Base-by-base conservation (phyloP, 2,113 vertebrate genomes). In the Urocitellus parryii region DNA sequence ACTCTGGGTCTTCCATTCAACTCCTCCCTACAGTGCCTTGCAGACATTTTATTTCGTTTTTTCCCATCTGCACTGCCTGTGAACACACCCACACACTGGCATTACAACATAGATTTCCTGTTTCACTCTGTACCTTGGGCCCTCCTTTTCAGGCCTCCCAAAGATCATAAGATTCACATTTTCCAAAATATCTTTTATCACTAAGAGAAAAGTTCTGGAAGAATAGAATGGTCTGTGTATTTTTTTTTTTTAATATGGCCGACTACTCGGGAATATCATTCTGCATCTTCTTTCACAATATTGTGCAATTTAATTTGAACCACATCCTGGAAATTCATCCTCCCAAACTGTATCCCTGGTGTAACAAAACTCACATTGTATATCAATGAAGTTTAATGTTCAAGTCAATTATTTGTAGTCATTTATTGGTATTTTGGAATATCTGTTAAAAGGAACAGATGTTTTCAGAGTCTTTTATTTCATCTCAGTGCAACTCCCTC, bases 121-220 rank as follows among this genome's bases (percentile, higher is more conserved):
- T 92, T 53, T 95, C 78, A 85, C 87, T 70, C 22, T 37, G 79
- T 95, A 58, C 58, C 9, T 56, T 86, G 22, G 61, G 24, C 63
- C 74, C n/a, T 79, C 32, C 58, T 42, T 87, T 83, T 77, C 70
- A 73, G 87, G 27, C 65, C 61, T 95, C 58, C 84, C 90, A 80
- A 34, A 63, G 90, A 88, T 42, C 90, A 95, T 72, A 80, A 93
- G 92, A 96, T 53, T 86, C 73, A 80, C 76, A 88, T 96, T 98
- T 97, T 94, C 67, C 72, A 87, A 93, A 96, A 51, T 87, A 29
- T 24, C 45, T 90, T 90, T 48, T 88, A 83, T 76, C 42, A 53
- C 17, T 45, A 16, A 45, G 63, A 58, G 63, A 34, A 90, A 96
- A 95, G 88, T 94, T 18, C 34, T 90, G 51, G 14, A 86, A 70